phyloP scores from a whole-genome alignment of 2,888 invertebrate species.

The Amblyjoppa proteus region DNA sequence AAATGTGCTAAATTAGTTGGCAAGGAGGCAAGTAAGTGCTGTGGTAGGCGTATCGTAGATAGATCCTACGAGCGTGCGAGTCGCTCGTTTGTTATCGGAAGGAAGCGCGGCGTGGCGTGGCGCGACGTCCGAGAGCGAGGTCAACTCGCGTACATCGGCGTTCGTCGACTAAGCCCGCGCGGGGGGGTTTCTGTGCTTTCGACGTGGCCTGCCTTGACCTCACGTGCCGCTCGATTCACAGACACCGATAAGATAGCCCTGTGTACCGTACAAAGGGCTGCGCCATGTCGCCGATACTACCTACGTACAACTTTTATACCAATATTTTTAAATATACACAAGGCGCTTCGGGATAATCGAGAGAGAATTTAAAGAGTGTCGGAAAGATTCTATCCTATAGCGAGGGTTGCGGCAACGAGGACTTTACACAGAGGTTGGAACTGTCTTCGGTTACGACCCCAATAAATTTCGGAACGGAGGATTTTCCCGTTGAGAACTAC shows the following conservation, averaged over 20 bases:
- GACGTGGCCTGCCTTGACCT: slow-evolving; percentile 79
- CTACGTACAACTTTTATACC: slow-evolving; percentile 41
- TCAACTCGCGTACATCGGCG: slow-evolving; percentile 69
- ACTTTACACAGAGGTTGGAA: slow-evolving; percentile 54
- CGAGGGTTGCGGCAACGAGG: slow-evolving; percentile 32
- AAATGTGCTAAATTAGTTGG: slow-evolving; percentile 57
- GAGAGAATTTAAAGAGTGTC: slow-evolving; percentile 50
- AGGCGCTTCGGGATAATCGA: not conserved
- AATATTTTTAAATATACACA: not conserved
- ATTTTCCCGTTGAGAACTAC: slow-evolving; percentile 84
- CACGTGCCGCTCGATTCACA: slow-evolving; percentile 73
- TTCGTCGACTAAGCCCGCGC: slow-evolving; percentile 24
- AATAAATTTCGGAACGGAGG: slow-evolving; percentile 82
- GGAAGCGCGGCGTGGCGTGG: slow-evolving; percentile 69
- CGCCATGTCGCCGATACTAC: slow-evolving; percentile 45
- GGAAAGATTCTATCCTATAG: slow-evolving; percentile 37
- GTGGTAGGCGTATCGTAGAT: slow-evolving; percentile 37
- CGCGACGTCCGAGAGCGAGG: slow-evolving; percentile 64
- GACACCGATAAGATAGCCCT: slow-evolving; percentile 74
- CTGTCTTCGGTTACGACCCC: slow-evolving; percentile 72
- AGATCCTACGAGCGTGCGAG: slow-evolving; percentile 71
- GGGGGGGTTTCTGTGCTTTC: slow-evolving; percentile 73
- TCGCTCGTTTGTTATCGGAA: slow-evolving; percentile 76
- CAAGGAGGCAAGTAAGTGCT: slow-evolving; percentile 55
- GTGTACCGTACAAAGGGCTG: slow-evolving; percentile 68